Evolutionary conservation across 2,888 invertebrate species (phyloP).

Genomic region (Trichopria drosophilae): DNA sequence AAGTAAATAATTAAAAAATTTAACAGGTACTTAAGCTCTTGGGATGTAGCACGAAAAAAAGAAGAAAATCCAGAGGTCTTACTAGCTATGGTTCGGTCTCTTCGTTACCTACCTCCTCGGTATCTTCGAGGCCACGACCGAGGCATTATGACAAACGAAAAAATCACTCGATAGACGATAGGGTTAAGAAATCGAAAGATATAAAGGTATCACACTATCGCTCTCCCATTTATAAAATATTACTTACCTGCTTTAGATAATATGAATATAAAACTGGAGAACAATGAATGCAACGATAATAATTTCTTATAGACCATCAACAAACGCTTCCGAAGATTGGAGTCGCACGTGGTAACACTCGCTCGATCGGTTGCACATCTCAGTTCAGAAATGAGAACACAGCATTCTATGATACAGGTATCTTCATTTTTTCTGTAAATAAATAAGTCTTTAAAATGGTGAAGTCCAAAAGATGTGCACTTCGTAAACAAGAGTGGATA

Average conservation of each 20-base stretch:
- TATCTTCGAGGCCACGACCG: slow-evolving; percentile 73
- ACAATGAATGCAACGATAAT: too few relatives aligned
- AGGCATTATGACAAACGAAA: slow-evolving; percentile 68
- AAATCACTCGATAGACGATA: slow-evolving; percentile 67
- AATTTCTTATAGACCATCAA: slow-evolving; percentile 70
- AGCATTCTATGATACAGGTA: slow-evolving; percentile 79
- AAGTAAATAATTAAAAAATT: too few relatives aligned
- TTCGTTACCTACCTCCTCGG: slow-evolving; percentile 80
- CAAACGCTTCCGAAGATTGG: slow-evolving; percentile 83
- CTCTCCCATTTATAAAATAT: too few relatives aligned
- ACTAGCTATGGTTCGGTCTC: slow-evolving; percentile 77
- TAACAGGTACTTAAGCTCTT: slow-evolving; percentile 65
- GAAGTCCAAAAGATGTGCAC: too few relatives aligned
- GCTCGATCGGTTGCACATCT: slow-evolving; percentile 89
- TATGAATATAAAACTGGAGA: too few relatives aligned
- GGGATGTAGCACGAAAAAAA: slow-evolving; percentile 62
- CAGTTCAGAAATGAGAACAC: slow-evolving; percentile 88
- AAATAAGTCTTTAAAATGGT: background rate
- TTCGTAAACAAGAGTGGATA: too few relatives aligned
- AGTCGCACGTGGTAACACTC: slow-evolving; percentile 88
- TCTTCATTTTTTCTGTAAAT: slow-evolving; percentile 12
- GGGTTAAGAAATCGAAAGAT: slow-evolving; percentile 72
- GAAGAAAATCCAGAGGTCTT: slow-evolving; percentile 53
- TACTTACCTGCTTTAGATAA: too few relatives aligned
- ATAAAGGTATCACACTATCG: too few relatives aligned